Conservation (phyloP, 2,797 vertebrate species). For the Pampus argenteus region DNA sequence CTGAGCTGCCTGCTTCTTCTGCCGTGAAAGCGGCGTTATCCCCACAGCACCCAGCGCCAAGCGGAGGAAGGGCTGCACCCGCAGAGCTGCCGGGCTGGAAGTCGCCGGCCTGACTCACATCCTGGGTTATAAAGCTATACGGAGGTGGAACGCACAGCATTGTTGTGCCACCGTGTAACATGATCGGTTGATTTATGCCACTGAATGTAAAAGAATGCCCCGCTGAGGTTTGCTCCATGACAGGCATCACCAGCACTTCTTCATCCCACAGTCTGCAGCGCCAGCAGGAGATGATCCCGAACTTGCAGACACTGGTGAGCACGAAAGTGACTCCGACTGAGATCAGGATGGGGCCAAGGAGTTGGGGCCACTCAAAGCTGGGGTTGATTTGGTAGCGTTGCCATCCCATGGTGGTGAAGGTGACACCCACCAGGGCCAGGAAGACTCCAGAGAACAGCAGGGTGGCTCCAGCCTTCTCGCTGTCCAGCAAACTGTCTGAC, state of each 20-base stretch:
- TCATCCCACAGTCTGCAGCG: constrained; percentile 77
- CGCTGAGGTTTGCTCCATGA: constrained; percentile 57
- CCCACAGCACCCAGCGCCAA: constrained; percentile 72
- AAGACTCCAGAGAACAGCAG: constrained; percentile 88
- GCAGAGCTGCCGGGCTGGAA: constrained; percentile 50
- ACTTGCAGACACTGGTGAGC: constrained; percentile 87
- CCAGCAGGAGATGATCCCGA: constrained; percentile 82
- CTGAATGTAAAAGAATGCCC: constrained; percentile 86
- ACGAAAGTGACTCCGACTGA: constrained; percentile 87
- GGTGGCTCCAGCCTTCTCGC: constrained; percentile 83
- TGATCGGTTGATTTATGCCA: constrained; percentile 84
- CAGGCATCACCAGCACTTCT: constrained; percentile 15
- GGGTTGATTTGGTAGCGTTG: constrained; percentile 72
- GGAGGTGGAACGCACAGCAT: constrained; percentile 85
- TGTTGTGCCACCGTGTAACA: constrained; percentile 81
- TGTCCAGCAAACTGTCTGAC: constrained; percentile 76
- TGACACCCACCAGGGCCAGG: constrained; percentile 85
- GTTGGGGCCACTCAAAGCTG: constrained; percentile 85
- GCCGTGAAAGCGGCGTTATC: constrained; percentile 71
- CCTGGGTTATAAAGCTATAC: constrained; percentile 67
- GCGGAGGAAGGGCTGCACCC: constrained; percentile 63
- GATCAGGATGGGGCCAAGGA: constrained; percentile 89
- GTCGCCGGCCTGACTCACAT: constrained; percentile 43
- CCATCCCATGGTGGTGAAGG: constrained; percentile 88
- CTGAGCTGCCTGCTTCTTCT: constrained; percentile 22